phyloP scores from a whole-genome alignment of 2,797 vertebrate species.

The Oophaga sylvatica region DNA sequence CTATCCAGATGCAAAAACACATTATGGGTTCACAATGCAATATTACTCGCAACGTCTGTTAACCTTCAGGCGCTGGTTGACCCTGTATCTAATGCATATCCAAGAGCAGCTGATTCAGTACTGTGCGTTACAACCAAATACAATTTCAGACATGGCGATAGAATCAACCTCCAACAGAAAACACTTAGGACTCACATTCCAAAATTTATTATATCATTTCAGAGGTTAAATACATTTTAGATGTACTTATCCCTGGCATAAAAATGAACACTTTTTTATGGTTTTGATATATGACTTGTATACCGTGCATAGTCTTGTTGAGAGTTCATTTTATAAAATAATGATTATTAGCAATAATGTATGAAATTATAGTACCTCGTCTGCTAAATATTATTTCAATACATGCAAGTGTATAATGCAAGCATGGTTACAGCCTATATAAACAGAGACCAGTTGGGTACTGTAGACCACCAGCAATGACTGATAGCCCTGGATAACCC shows the following conservation, averaged over 20 bases:
- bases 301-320: no score
- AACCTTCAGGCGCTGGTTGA: slow-evolving; percentile 37
- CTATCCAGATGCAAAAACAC: slow-evolving; percentile 40
- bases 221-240: background rate
- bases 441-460: no score
- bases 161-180: background rate
- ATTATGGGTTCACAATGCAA: slow-evolving; percentile 40
- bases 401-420: no score
- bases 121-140: slow-evolving; percentile 24
- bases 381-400: no score
- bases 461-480: no score
- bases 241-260: background rate
- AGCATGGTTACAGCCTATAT: no score
- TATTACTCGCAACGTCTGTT: slow-evolving; percentile 36
- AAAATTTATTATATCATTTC: background rate
- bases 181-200: background rate
- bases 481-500: no score
- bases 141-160: background rate
- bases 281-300: no score
- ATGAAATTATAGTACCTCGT: no score
- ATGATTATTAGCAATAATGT: no score
- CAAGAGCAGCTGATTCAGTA: slow-evolving; percentile 32
- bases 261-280: no score
- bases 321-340: no score
- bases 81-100: slow-evolving; percentile 44